These are phyloP conservation scores for Koerneria pararmatus DNA, from an alignment of 2,888 invertebrate genomes.

Conservation along the genomic window DNA sequence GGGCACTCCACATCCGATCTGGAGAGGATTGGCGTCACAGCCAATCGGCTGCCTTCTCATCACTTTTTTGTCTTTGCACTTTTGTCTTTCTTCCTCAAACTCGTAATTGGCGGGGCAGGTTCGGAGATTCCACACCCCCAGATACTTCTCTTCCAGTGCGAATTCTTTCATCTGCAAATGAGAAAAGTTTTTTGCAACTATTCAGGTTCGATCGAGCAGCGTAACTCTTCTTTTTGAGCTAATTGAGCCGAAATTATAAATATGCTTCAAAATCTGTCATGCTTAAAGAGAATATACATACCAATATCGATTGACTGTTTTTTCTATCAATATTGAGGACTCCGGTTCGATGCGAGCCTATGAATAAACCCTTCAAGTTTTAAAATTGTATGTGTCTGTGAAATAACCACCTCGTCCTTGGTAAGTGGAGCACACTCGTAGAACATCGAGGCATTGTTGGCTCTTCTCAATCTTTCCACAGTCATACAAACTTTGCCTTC, in stretches of 20 bases:
- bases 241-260: no score
- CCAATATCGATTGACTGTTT: no score
- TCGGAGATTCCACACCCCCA: slow-evolving; percentile 51
- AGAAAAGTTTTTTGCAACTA: background rate
- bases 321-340: no score
- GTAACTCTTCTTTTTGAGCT: no score
- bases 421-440: slow-evolving; percentile 54
- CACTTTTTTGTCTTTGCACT: slow-evolving; percentile 25
- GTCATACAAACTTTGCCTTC: slow-evolving; percentile 22
- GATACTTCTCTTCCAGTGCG: slow-evolving; percentile 39
- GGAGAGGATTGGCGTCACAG: slow-evolving; percentile 14
- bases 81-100: slow-evolving; percentile 45
- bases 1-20: slow-evolving; percentile 22
- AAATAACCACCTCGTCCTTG: slow-evolving; percentile 41
- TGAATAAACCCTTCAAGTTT: no score
- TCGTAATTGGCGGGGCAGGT: slow-evolving; percentile 46
- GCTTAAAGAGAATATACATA: no score
- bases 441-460: slow-evolving; percentile 38
- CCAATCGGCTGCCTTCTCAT: slow-evolving; percentile 21
- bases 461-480: slow-evolving; percentile 30
- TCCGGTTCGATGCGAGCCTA: no score
- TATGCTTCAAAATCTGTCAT: no score
- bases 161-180: slow-evolving; percentile 35
- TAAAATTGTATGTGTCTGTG: no score
- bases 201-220: no score